Base-by-base conservation (phyloP, 2,113 vertebrate genomes). In the Solea solea region DNA sequence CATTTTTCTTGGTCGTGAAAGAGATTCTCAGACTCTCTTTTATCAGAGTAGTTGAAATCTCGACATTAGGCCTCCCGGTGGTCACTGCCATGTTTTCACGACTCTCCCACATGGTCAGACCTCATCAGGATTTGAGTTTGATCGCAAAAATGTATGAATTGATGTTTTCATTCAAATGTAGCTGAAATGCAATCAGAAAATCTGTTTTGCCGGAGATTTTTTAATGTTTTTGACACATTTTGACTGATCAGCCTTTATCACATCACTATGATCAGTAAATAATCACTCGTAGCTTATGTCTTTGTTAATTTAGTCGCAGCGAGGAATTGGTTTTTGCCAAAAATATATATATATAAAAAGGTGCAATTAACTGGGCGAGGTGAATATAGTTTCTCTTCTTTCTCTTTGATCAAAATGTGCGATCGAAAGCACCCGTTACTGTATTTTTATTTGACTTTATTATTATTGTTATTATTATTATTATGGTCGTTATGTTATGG, bases 311-410 rank as follows among this genome's bases (percentile, higher is more conserved):
- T 61, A 8, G 14, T 13, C 59, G n/a, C 28, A 8, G 34, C 14
- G 16, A 64, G 42, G 39, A 64, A 69, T 61, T 27, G 58, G 40
- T 53, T 48, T 73, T 69, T 75, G 54, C 21, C 52, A 56, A 77
- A 80, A 72, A 34, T 34, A 34, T 34, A 34, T 6, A 21, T 46
- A 25, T 55, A 54, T 6, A 64, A 63, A 64, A 75, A 78, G 68
- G 70, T 73, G 59, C 72, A 74, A 80, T 71, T 65, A 55, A 69
- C 27, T 66, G 68, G 72, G 69, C 60, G 59, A 72, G 39, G 61
- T 55, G 1, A 39, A 28, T 21, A 2, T 27, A 2, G 62, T 69
- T 45, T 49, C 14, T 48, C 14, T 69, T 15, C 49, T 28, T 42
- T 7, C 1, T 0, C 13, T 51, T 41, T 51, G 25, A 59, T 67